Evolutionary conservation across 2,888 invertebrate genomes (phyloP).

Genomic region (Conistra vaccinii): DNA sequence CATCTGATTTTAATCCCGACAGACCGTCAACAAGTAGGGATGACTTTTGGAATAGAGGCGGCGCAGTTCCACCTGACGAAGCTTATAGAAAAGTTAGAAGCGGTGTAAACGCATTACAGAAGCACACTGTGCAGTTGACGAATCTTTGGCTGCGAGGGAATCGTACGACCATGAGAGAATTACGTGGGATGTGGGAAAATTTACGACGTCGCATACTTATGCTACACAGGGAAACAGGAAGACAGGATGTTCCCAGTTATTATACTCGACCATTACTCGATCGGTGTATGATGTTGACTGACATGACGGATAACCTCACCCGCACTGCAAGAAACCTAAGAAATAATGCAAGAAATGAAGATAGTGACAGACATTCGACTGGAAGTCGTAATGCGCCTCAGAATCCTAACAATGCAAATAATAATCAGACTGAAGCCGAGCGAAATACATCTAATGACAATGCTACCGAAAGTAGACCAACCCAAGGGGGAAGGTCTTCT

Average conservation of each 20-base stretch:
- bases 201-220: slow-evolving; percentile 91
- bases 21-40: slow-evolving; percentile 84
- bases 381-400: slow-evolving; percentile 65
- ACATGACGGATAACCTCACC: slow-evolving; percentile 79
- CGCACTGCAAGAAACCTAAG: slow-evolving; percentile 70
- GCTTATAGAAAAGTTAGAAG: slow-evolving; percentile 83
- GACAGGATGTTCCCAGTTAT: slow-evolving; percentile 81
- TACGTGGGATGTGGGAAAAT: slow-evolving; percentile 92
- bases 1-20: slow-evolving; percentile 63
- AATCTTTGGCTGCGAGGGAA: slow-evolving; percentile 86
- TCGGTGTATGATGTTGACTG: slow-evolving; percentile 85
- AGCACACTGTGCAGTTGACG: slow-evolving; percentile 81
- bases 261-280: slow-evolving; percentile 85
- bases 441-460: slow-evolving; percentile 66
- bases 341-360: slow-evolving; percentile 72
- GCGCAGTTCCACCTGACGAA: slow-evolving; percentile 79
- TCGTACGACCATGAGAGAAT: slow-evolving; percentile 88
- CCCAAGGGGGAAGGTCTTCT: slow-evolving; percentile 63
- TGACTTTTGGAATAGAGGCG: slow-evolving; percentile 77
- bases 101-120: slow-evolving; percentile 83
- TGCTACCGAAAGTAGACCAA: slow-evolving; percentile 59
- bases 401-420: slow-evolving; percentile 60
- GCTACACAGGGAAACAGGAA: slow-evolving; percentile 87
- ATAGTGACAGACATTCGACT: slow-evolving; percentile 66
- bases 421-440: slow-evolving; percentile 65